These are phyloP conservation scores for Etheostoma nigrum DNA, from an alignment of 2,797 vertebrate genomes.

Conservation along the genomic window DNA sequence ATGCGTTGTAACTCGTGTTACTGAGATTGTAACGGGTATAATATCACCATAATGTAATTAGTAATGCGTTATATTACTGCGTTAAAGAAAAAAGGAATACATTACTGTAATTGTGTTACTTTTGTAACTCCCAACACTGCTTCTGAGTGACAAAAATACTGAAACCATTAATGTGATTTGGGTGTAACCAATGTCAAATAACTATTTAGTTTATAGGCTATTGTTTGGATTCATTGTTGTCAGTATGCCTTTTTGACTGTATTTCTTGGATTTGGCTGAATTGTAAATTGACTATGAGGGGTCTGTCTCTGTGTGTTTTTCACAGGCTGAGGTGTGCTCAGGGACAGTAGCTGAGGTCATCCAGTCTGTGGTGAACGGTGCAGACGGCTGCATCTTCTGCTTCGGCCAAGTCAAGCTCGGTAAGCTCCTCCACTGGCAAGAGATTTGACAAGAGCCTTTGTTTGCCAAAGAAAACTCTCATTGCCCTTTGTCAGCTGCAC, in stretches of 20 bases:
- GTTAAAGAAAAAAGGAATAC: too few relatives aligned
- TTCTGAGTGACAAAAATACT: conserved; percentile 45
- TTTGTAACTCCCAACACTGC: too few relatives aligned
- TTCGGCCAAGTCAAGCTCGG: conserved; percentile 96
- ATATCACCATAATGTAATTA: too few relatives aligned
- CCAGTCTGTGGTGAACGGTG: conserved; percentile 97
- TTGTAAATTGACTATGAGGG: conserved; percentile 41
- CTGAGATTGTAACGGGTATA: too few relatives aligned
- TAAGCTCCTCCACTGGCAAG: conserved; percentile 81
- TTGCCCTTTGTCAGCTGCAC: conserved; percentile 76
- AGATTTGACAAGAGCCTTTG: conserved; percentile 72
- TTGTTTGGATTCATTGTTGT: conserved; percentile 30
- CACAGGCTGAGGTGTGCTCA: conserved; percentile 81
- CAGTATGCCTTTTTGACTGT: conserved; percentile 20
- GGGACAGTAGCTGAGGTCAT: conserved; percentile 97
- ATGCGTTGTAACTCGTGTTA: too few relatives aligned
- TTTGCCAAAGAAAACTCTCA: conserved; percentile 70
- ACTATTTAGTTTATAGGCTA: conserved; percentile 31
- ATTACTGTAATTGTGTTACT: too few relatives aligned
- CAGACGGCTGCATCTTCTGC: conserved; percentile 98
- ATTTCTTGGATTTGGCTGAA: conserved; percentile 14
- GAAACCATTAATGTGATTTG: conserved; percentile 46
- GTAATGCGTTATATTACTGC: too few relatives aligned
- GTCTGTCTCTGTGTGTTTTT: conserved; percentile 43
- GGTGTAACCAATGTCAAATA: conserved; percentile 34